Base-by-base conservation (phyloP, 2,888 invertebrate genomes). In the Timema podura region DNA sequence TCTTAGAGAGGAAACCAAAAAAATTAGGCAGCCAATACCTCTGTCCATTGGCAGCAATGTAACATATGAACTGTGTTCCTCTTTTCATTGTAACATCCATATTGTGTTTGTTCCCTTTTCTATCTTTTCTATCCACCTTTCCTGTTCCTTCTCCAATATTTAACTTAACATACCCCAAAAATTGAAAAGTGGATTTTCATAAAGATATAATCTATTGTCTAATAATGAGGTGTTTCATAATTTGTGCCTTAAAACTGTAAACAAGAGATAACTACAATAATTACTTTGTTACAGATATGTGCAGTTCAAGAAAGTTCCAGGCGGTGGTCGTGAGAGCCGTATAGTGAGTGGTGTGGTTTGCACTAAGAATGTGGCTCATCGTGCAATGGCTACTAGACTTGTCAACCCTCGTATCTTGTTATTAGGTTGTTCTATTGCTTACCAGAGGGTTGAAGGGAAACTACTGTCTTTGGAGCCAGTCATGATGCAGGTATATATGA, bases 391-490 rank as follows among this genome's bases (percentile, higher is more conserved):
- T 6, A 88, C 88, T 1, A 87, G 88, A 78, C 88, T 96, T 65
- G 86, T 88, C 0, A 90, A 92, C 77, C 96, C 98, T 0, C 90
- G 89, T 74, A 91, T 98, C 73, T 83, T 98, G 10, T 82, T 98
- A 9, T 83, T 98, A 16, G 89, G 92, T 75, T 95, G 96, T 72
- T 91, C 96, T 5, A 91, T 99, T 68, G 95, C 96, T 73, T 99
- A 98, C 81, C 97, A 98, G 80, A 84, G 96, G 70, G 92, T 94
- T 1, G 96, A 97, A 79, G 96, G 96, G 13, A 93, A 96, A 79
- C 87, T 98, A 73, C 90, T 96, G 67, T 95, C 96, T 2, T 83
- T 99, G 69, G 98, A 98, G 78, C 97, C 98, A 0, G 91, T 98
- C 45, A 85, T 98, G 76, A 85, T 96, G 83, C 98, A 98, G 86